These are phyloP conservation scores for Oxyteleia sp. DNA, from an alignment of 2,888 invertebrate genomes.

Conservation along the genomic window DNA sequence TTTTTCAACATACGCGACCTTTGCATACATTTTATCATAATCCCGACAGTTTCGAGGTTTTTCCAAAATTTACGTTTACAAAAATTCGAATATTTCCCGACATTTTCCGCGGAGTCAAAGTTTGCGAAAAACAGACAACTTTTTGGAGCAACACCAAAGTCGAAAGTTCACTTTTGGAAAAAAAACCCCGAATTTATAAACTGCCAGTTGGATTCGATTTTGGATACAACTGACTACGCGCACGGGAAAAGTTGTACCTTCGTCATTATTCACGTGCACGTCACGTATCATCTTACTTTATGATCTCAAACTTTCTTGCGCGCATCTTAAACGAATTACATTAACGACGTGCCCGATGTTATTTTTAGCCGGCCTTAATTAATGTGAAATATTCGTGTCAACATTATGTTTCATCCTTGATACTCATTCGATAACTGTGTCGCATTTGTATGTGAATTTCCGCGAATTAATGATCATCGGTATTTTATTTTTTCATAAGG, in stretches of 20 bases:
- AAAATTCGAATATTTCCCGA: too few species aligned
- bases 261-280: slow-evolving; percentile 48
- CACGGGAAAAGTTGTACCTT: slow-evolving; percentile 2
- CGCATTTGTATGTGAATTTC: slow-evolving; percentile 1
- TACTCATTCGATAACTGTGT: neutral
- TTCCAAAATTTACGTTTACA: too few species aligned
- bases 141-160: neutral
- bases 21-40: too few species aligned
- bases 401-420: slow-evolving; percentile 18
- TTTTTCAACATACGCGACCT: too few species aligned
- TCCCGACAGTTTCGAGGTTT: too few species aligned
- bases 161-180: neutral
- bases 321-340: slow-evolving; percentile 42
- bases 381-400: slow-evolving; percentile 62
- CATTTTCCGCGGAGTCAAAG: too few species aligned
- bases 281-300: slow-evolving; percentile 54
- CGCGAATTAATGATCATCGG: neutral
- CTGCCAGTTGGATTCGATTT: slow-evolving; percentile 12
- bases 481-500: neutral
- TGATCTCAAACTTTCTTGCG: slow-evolving; percentile 45
- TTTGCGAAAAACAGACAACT: neutral
- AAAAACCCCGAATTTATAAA: neutral
- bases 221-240: slow-evolving; percentile 8
- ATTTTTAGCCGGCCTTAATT: slow-evolving; percentile 65
- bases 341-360: slow-evolving; percentile 42